Base-by-base conservation (phyloP, 2,113 vertebrate genomes). In the Phycodurus eques region DNA sequence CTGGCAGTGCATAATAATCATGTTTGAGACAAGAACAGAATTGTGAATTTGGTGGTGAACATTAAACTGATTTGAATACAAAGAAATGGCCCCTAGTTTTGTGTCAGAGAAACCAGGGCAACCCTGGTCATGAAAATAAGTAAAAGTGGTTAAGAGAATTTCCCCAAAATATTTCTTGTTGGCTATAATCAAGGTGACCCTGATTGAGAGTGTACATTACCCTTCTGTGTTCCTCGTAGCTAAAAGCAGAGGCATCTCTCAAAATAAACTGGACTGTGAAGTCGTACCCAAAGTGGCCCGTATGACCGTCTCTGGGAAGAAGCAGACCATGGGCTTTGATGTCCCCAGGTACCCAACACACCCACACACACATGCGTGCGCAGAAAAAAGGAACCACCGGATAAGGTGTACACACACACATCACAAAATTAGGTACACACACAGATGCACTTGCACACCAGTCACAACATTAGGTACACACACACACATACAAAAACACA, bases 291-390 rank as follows among this genome's bases (percentile, higher is more conserved):
- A 99, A 93, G 94, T 98, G 90, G 93, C 96, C 78, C 95, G 96
- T 85, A 98, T 99, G 98, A 98, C 96, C 9, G 92, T 99, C 54
- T 97, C 96, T 77, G 96, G 98, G 83, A 99, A 96, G 93, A 99
- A 98, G 92, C 95, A 96, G 54, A 96, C 95, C 74, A 96, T 96
- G 94, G 98, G 98, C 86, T 99, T 99, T 88, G 95, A 97, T 86
- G 95, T 98, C 77, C 96, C 94, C 79, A 93, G 95, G 98, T 98
- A 96, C 92, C 68, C 11, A 47, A 46, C n/a, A 31, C 46, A 10
- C 33, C 11, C 46, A 61, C 19, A 63, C 31, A 60, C 56, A 54
- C 60, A 43, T 67, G 47, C 17, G 31, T 65, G n/a, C 57, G 27
- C 27, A 27, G 1, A 39, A 39, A 39, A 39, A n/a, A n/a, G n/a